These are phyloP conservation scores for Strix aluco DNA, from an alignment of 2,113 vertebrate species.

Conservation along the genomic window DNA sequence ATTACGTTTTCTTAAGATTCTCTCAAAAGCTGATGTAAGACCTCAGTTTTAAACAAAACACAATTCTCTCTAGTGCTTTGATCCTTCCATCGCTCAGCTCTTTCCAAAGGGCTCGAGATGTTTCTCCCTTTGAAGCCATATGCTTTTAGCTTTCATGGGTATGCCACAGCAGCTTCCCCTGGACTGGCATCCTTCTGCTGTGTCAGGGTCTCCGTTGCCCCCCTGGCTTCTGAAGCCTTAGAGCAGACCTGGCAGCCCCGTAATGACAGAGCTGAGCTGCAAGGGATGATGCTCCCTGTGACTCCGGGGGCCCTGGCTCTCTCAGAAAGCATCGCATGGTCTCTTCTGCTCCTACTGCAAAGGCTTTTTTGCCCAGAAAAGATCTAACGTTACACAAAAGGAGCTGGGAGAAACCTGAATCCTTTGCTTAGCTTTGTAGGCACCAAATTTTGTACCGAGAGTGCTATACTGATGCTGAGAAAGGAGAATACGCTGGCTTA, in stretches of 20 bases:
- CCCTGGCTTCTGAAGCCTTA: background rate
- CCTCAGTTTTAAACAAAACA: slow-evolving; percentile 7
- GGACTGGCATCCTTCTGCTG: background rate
- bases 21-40: slow-evolving; percentile 19
- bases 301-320: background rate
- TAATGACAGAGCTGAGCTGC: background rate
- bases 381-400: background rate
- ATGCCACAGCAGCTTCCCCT: background rate
- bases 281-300: background rate
- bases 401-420: background rate
- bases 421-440: background rate
- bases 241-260: background rate
- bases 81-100: background rate
- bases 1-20: background rate
- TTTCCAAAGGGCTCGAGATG: slow-evolving; percentile 1
- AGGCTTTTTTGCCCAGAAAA: background rate
- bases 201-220: background rate
- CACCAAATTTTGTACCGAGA: background rate
- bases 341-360: background rate
- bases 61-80: slow-evolving; percentile 5
- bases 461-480: background rate
- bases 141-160: background rate
- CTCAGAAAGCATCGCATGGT: background rate
- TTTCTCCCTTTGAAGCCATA: background rate
- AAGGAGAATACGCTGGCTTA: background rate